A percentile compares a stretch with the other conserved stretches of the same genome.
These are phyloP conservation scores for Diplazon laetatorius DNA, from an alignment of 2,888 invertebrate genomes.

Conservation along the genomic window DNA sequence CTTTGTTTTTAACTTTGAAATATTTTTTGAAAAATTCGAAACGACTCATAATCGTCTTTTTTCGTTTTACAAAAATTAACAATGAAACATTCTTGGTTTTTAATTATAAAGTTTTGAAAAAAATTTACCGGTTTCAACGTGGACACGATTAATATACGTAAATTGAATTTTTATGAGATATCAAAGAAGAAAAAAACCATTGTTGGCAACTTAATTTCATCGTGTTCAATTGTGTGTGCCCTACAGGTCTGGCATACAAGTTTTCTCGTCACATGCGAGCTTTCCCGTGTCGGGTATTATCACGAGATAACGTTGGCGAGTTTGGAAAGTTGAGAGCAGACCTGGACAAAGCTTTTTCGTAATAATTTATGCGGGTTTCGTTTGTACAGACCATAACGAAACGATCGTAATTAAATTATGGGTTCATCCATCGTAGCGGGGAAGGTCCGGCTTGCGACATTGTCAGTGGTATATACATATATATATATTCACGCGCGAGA, in stretches of 20 bases:
- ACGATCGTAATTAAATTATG: conserved; percentile 9
- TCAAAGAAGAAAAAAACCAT: neutral
- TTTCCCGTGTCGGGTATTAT: neutral
- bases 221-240: neutral
- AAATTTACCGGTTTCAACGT: too few relatives aligned
- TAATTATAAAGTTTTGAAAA: too few relatives aligned
- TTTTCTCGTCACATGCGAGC: neutral
- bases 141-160: too few relatives aligned
- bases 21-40: too few relatives aligned
- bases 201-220: neutral
- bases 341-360: neutral
- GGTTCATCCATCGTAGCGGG: conserved; percentile 9
- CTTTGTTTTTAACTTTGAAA: too few relatives aligned
- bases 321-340: neutral
- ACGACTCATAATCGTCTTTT: too few relatives aligned
- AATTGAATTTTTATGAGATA: too few relatives aligned
- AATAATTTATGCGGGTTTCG: neutral
- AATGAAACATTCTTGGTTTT: too few relatives aligned
- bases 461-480: neutral
- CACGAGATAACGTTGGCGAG: conserved; percentile 1
- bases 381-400: neutral
- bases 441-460: neutral
- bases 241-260: neutral
- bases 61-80: too few relatives aligned
- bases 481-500: neutral